These are phyloP conservation scores for Theropithecus gelada DNA, from an alignment of 2,113 vertebrate species.

Conservation along the genomic window DNA sequence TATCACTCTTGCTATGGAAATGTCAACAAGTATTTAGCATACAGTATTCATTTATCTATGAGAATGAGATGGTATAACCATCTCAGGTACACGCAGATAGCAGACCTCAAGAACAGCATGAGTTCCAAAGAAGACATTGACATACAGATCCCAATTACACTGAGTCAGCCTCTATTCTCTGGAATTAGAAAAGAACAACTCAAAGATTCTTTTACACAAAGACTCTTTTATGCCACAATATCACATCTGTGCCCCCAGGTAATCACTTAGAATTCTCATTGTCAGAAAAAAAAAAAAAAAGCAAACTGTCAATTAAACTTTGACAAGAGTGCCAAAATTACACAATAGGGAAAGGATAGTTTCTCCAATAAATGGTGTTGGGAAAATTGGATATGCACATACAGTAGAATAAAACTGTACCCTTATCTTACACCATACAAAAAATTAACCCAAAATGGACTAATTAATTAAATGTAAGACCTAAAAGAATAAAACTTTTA, in stretches of 20 bases:
- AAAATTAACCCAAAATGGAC: not conserved
- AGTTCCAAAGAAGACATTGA: not conserved
- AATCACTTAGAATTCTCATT: not conserved
- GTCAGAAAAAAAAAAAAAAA: not conserved
- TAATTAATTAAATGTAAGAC: not conserved
- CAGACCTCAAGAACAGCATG: not conserved
- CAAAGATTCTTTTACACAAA: not conserved
- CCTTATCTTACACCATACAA: not conserved
- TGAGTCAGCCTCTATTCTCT: not conserved
- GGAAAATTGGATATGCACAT: not conserved
- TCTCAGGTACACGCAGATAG: not conserved
- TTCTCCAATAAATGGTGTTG: not conserved
- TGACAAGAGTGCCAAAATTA: not conserved
- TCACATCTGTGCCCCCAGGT: not conserved
- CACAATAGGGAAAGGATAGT: not conserved
- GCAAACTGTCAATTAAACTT: not conserved
- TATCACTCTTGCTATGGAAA: constrained; percentile 59
- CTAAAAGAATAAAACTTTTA: not conserved
- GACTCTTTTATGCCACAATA: not conserved
- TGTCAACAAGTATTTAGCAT: constrained; percentile 61
- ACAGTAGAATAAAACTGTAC: not conserved
- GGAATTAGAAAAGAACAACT: not conserved
- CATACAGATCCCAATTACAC: not conserved
- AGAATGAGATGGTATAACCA: not conserved
- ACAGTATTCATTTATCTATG: constrained; percentile 36